Percentiles rank a stretch among this genome's conserved stretches.
phyloP scores from a whole-genome alignment of 1,140 invertebrate genomes.

The Magallana gigas region DNA sequence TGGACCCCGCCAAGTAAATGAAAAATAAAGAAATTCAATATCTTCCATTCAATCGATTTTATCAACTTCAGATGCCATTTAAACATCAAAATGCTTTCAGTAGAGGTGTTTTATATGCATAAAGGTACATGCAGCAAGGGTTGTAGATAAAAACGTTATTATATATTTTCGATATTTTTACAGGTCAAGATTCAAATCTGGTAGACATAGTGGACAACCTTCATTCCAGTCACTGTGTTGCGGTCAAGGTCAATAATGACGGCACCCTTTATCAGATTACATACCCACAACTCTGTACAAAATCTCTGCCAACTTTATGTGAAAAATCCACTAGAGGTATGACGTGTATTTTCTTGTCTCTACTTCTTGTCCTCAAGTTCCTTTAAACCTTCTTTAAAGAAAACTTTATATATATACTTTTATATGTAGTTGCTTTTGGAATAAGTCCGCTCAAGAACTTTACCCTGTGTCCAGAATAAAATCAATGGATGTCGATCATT shows the following conservation, averaged over 20 bases:
- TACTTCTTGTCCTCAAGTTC: too few species aligned
- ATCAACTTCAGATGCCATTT: background rate
- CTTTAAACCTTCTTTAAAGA: too few species aligned
- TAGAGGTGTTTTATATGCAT: too few species aligned
- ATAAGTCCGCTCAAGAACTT: too few species aligned
- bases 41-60: too few species aligned
- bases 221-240: background rate
- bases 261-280: background rate
- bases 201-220: background rate
- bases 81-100: background rate
- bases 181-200: background rate
- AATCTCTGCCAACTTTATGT: background rate
- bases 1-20: background rate
- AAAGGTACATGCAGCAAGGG: too few species aligned
- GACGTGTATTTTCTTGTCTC: background rate
- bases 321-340: constrained; percentile 8
- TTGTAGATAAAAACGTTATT: background rate
- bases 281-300: constrained; percentile 11
- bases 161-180: background rate
- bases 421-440: too few species aligned
- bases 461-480: too few species aligned
- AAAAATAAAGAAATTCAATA: background rate
- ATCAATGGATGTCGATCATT: too few species aligned
- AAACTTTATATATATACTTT: background rate
- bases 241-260: background rate